Percentiles rank a stretch among this genome's conserved stretches.
Conservation (phyloP, 1,140 invertebrate species). For the Rhyzopertha dominica region DNA sequence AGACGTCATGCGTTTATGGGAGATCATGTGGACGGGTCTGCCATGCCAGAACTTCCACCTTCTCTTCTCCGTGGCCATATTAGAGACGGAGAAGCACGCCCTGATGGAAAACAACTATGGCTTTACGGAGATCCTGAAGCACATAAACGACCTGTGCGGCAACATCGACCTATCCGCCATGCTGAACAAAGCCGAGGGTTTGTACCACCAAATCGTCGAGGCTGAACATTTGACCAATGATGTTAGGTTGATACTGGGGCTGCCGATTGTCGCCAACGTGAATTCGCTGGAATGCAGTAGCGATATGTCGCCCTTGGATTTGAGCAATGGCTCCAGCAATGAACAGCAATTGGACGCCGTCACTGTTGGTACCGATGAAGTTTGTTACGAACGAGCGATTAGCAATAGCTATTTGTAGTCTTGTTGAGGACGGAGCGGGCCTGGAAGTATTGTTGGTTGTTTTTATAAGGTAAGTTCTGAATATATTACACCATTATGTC, state of each 20-base stretch:
- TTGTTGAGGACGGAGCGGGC: too few species aligned
- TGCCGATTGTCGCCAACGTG: conserved; percentile 44
- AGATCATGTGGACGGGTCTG: conserved; percentile 85
- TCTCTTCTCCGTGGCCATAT: conserved; percentile 82
- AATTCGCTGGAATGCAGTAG: conserved; percentile 8
- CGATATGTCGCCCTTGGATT: conserved; percentile 15
- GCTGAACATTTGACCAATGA: conserved; percentile 63
- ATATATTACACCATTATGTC: too few species aligned
- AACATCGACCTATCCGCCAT: conserved; percentile 75
- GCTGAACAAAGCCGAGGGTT: conserved; percentile 80
- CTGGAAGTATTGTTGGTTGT: too few species aligned
- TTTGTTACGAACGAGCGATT: conserved; percentile 26
- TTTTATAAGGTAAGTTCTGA: too few species aligned
- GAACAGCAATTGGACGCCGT: conserved; percentile 11
- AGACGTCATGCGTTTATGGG: conserved; percentile 74
- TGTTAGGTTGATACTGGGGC: conserved; percentile 62
- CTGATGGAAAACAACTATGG: conserved; percentile 89
- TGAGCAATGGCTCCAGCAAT: conserved; percentile 1
- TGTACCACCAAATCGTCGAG: conserved; percentile 76
- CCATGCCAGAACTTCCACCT: conserved; percentile 94
- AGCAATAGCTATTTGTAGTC: conserved; percentile 9
- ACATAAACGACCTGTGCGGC: conserved; percentile 88
- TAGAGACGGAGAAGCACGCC: conserved; percentile 79
- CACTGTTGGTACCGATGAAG: conserved; percentile 33
- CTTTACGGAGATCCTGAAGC: conserved; percentile 95